Evolutionary conservation across 2,113 vertebrate species (phyloP).

Genomic region (Channa maculata): DNA sequence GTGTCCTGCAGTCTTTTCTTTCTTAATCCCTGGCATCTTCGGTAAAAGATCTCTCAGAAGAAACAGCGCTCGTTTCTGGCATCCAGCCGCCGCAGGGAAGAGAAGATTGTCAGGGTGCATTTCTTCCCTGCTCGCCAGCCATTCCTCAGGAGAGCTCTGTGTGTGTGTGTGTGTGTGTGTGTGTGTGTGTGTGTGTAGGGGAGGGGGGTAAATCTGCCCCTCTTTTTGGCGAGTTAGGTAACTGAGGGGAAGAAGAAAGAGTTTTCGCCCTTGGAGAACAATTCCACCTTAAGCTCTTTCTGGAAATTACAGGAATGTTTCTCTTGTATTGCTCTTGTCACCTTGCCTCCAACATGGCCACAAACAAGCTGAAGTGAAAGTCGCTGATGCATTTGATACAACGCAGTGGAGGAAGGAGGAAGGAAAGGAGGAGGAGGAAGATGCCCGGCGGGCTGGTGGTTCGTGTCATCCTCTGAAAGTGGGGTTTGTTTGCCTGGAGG

Average conservation of each 20-base stretch:
- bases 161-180: constrained; percentile 39
- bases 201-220: constrained; percentile 14
- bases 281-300: constrained; percentile 78
- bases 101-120: constrained; percentile 82
- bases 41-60: constrained; percentile 78
- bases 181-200: constrained; percentile 1
- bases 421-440: constrained; percentile 43
- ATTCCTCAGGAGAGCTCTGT: constrained; percentile 69
- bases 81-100: constrained; percentile 73
- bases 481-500: constrained; percentile 55
- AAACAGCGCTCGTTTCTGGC: constrained; percentile 72
- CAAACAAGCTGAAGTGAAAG: constrained; percentile 67
- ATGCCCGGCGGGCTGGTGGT: constrained; percentile 53
- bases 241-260: constrained; percentile 32
- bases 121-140: constrained; percentile 75
- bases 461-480: constrained; percentile 62
- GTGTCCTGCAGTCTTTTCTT: constrained; percentile 75
- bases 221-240: constrained; percentile 50
- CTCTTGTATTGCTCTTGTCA: constrained; percentile 76
- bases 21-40: constrained; percentile 77
- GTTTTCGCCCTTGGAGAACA: constrained; percentile 49
- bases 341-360: constrained; percentile 78
- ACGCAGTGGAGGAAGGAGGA: constrained; percentile 36
- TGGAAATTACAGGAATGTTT: constrained; percentile 77
- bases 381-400: constrained; percentile 63